phyloP scores from a whole-genome alignment of 2,113 vertebrate genomes.

The Bubalus kerabau region DNA sequence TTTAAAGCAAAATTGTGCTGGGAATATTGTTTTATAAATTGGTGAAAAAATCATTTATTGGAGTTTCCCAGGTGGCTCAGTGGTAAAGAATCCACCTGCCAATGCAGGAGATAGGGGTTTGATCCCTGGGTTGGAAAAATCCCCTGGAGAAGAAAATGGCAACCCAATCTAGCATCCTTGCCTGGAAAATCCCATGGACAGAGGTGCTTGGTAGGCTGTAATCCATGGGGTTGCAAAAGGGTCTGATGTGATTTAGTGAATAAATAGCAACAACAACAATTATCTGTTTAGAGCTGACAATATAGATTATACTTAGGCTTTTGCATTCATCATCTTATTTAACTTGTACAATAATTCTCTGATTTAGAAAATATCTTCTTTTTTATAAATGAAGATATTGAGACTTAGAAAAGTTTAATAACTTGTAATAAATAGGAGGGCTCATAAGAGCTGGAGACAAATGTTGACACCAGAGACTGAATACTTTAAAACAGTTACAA shows the following conservation, averaged over 20 bases:
- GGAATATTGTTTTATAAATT: not conserved
- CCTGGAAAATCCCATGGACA: not conserved
- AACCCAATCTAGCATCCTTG: not conserved
- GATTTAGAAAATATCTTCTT: not conserved
- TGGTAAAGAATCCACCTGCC: not conserved
- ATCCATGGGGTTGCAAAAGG: not conserved
- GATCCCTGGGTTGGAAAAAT: not conserved
- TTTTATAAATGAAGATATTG: not conserved
- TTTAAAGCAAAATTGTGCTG: not conserved
- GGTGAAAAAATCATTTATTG: not conserved
- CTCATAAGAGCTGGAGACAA: not conserved
- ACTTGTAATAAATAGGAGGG: not conserved
- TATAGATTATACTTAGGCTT: not conserved
- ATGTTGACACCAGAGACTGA: not conserved
- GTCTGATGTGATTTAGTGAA: not conserved
- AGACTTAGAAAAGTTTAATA: not conserved
- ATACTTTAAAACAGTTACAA: not conserved
- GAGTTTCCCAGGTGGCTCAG: not conserved
- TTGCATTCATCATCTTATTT: not conserved
- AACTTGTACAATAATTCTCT: not conserved
- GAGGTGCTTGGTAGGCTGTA: not conserved
- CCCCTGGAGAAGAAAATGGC: not conserved
- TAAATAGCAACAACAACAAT: not conserved
- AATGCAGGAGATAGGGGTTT: not conserved
- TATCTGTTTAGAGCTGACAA: not conserved